Base-by-base conservation (phyloP, 2,113 vertebrate genomes). In the Opisthocomus hoazin region DNA sequence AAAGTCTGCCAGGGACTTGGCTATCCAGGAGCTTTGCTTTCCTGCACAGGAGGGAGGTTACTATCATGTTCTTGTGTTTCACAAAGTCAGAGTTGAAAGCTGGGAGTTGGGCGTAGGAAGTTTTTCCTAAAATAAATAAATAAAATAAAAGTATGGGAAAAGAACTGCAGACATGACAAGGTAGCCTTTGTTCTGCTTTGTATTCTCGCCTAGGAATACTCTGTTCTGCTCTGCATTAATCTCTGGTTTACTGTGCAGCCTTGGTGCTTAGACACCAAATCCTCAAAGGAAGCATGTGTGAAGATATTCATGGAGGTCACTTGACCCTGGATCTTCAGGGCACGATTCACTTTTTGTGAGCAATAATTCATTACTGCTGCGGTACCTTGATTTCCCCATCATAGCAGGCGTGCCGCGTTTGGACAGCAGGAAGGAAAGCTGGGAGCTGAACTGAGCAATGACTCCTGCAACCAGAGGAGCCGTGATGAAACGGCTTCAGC, bases 401-500 rank as follows among this genome's bases (percentile, higher is more conserved):
- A 21, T 34, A 48, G 58, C 0, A 0, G 32, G 78, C 0, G 3
- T 7, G 60, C 41, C 0, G 3, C 1, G 1, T 48, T 27, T 13
- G 82, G 92, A 1, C 39, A n/a, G 36, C 5, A 5, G 51, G 80
- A 18, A 15, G 69, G 81, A 39, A 68, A 89, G n/a, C 80, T 30
- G 86, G 90, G 93, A 84, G 74, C 51, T 71, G 91, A 94, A 80
- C 84, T 5, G 6, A n/a, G 77, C 27, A 14, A 24, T 1, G 2
- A 37, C 69, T 78, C 23, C 86, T 27, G 76, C 82, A 89, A 14
- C 81, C 43, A 26, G 87, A 87, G 84, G 73, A 75, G 84, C 39
- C 0, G 0, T 3, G 73, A 90, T 80, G 83, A 88, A 95, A 93
- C 4, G 0, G 54, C 66, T 41, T 9, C 63, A 36, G 60, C 1